Evolutionary conservation across 1,140 invertebrate species (phyloP).

Genomic region (Drosophila virilis): DNA sequence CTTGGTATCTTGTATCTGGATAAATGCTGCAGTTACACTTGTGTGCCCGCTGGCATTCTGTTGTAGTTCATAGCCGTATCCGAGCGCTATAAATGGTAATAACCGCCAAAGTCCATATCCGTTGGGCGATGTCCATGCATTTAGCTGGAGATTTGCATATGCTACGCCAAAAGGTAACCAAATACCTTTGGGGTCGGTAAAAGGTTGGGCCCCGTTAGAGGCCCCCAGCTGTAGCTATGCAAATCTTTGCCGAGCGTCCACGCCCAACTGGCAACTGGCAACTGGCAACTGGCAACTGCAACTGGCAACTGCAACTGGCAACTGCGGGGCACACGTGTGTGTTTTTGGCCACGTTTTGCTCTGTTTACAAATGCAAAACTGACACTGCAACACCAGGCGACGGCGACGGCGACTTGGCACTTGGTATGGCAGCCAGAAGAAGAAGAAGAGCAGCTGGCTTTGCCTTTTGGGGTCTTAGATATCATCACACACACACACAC

Average conservation of each 20-base stretch:
- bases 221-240: constrained; percentile 19
- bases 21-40: constrained; percentile 13
- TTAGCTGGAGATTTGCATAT: constrained; percentile 39
- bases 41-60: constrained; percentile 13
- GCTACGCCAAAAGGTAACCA: constrained; percentile 17
- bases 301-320: constrained; percentile 12
- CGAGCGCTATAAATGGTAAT: constrained; percentile 47
- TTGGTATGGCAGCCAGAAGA: constrained; percentile 18
- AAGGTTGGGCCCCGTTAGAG: constrained; percentile 43
- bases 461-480: constrained; percentile 27
- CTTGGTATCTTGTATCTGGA: neutral
- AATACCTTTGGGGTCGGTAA: constrained; percentile 43
- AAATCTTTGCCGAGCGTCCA: constrained; percentile 31
- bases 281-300: constrained; percentile 17
- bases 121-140: constrained; percentile 27
- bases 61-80: constrained; percentile 9
- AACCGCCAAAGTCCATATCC: constrained; percentile 40
- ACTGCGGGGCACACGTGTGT: constrained; percentile 8
- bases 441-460: constrained; percentile 15
- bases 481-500: constrained; percentile 30
- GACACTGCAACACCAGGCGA: constrained; percentile 61
- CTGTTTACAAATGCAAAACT: constrained; percentile 71
- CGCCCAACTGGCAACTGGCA: constrained; percentile 25
- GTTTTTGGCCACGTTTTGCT: constrained; percentile 39
- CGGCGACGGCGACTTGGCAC: constrained; percentile 29